A percentile compares a stretch with the other conserved stretches of the same genome.
phyloP scores from a whole-genome alignment of 2,797 vertebrate genomes.

The Kryptopterus vitreolus region DNA sequence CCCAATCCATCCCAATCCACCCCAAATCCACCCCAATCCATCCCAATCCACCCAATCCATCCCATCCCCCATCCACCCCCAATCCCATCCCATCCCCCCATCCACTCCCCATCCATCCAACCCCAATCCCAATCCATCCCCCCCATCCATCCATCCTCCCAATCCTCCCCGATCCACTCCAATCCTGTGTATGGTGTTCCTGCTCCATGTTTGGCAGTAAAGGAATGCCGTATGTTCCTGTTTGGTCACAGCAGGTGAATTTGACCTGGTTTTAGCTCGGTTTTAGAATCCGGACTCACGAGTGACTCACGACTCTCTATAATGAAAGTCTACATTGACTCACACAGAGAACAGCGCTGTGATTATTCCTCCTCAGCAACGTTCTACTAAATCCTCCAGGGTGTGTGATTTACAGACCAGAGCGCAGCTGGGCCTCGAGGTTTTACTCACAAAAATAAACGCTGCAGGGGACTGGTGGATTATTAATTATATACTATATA shows the following conservation, averaged over 20 bases:
- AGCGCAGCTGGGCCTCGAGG: constrained; percentile 16
- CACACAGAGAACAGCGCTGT: constrained; percentile 21
- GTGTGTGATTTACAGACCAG: constrained; percentile 34
- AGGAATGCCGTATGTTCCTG: constrained; percentile 16
- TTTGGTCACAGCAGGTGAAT: constrained; percentile 33
- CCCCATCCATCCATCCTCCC: too few relatives aligned
- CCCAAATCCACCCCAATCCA: too few relatives aligned
- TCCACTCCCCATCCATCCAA: too few relatives aligned
- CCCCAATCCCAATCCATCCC: too few relatives aligned
- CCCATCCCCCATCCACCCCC: too few relatives aligned
- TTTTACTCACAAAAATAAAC: neutral
- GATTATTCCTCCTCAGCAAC: constrained; percentile 28
- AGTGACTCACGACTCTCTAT: neutral
- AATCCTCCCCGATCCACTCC: too few relatives aligned
- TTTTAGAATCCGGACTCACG: constrained; percentile 26
- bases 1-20: too few relatives aligned
- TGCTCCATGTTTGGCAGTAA: constrained; percentile 2
- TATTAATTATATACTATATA: too few relatives aligned
- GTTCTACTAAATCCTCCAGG: constrained; percentile 31
- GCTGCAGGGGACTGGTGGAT: constrained; percentile 16
- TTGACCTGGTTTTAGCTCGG: constrained; percentile 32
- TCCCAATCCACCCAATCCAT: too few relatives aligned
- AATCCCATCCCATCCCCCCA: too few relatives aligned
- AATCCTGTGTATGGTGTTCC: neutral
- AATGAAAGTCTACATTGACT: constrained; percentile 1